A percentile compares a stretch with the other conserved stretches of the same genome.
Evolutionary conservation across 2,888 invertebrate genomes (phyloP).

Genomic region (Eupithecia tripunctaria): DNA sequence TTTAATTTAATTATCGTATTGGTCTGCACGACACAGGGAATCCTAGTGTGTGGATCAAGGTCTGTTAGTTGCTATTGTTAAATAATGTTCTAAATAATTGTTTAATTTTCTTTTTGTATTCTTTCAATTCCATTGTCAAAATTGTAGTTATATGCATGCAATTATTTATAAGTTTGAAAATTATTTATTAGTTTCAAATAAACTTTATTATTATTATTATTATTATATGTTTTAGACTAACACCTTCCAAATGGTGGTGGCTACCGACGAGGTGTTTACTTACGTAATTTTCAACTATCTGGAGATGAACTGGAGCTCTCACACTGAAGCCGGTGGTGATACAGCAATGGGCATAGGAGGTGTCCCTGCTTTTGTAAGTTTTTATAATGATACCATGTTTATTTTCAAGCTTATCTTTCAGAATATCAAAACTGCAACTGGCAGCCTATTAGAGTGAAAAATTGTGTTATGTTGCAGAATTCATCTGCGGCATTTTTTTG

Average conservation of each 20-base stretch:
- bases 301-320: slow-evolving; percentile 94
- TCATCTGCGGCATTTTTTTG: background rate
- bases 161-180: no score
- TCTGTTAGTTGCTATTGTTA: no score
- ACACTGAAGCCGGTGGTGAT: slow-evolving; percentile 96
- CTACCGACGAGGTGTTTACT: slow-evolving; percentile 96
- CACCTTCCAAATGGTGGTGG: slow-evolving; percentile 97
- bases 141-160: no score
- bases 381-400: background rate
- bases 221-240: slow-evolving; percentile 89
- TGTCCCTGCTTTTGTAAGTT: slow-evolving; percentile 92
- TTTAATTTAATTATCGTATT: no score
- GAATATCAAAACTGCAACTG: background rate
- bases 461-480: background rate
- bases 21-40: no score
- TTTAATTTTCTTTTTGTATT: no score
- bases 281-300: slow-evolving; percentile 98
- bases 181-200: no score
- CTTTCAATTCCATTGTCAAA: no score
- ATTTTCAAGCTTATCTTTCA: background rate
- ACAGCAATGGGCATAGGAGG: slow-evolving; percentile 94
- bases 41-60: no score
- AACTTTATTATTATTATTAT: no score
- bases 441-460: background rate
- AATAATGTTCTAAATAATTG: no score